Base-by-base conservation (phyloP, 2,888 invertebrate genomes). In the Drosophila mulleri region DNA sequence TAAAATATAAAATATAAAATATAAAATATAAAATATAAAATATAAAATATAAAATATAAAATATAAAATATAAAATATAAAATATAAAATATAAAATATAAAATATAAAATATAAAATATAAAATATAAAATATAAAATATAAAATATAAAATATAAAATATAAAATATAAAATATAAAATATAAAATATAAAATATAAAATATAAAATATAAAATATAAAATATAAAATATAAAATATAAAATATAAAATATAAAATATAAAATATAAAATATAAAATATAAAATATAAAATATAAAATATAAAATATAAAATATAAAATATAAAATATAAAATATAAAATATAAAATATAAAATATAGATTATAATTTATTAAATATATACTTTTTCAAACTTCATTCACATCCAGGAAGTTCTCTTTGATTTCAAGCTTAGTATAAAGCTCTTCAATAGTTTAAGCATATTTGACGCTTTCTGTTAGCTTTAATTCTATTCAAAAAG, bases 101-200 rank as follows among this genome's bases (percentile, higher is more conserved):
- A 20, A 20, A 44, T 20, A 14, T 44, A 44, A 44, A 20, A 45
- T 23, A 45, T 45, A 23, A 45, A 45, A 45, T 23, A 45, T 23
- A 14, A 23, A 45, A 45, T 20, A 23, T 23, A 14, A 45, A 45
- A 44, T 20, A 20, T 12, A 20, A 14, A 23, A 23, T 23, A 12
- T 23, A 14, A 45, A 45, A 45, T 23, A 45, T 45, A 14, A 44
- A 44, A 45, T 23, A 45, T 26, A 26, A 4, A 26, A 26, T 26
- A 26, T 26, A 26, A 26, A 26, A 26, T 16, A 26, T 16, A 16
- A 16, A 16, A 47, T 16, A 26, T 47, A 16, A 47, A 47, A 26
- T 26, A 26, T 47, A 47, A 47, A 47, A 26, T 47, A 26, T 26
- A n/a, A 26, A 26, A 47, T 26, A 47, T 26, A 47, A 47, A 45